Evolutionary conservation across 2,888 invertebrate genomes (phyloP).

Genomic region (Parnassius mnemosyne): DNA sequence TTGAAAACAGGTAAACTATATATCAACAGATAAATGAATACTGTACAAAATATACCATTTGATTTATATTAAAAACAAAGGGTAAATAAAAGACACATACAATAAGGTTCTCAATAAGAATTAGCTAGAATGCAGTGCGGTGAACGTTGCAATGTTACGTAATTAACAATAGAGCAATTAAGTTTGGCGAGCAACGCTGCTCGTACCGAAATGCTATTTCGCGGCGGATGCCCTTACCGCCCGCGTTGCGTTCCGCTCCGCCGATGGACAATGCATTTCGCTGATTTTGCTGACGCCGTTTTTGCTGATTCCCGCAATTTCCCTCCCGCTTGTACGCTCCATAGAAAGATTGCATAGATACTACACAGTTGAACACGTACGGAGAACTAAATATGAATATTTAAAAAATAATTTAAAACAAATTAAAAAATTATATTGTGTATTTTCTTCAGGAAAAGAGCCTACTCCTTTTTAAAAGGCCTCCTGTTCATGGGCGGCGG

Average conservation of each 20-base stretch:
- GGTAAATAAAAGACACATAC: conserved; percentile 33
- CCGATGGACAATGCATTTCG: conserved; percentile 66
- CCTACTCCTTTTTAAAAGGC: too few relatives aligned
- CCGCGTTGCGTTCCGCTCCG: conserved; percentile 53
- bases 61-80: too few relatives aligned
- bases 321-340: conserved; percentile 32
- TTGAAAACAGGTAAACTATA: too few relatives aligned
- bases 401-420: conserved; percentile 2
- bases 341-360: conserved; percentile 40
- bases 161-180: conserved; percentile 81
- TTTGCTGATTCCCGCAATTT: conserved; percentile 60
- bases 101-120: conserved; percentile 55
- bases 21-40: too few relatives aligned
- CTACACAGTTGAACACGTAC: conserved; percentile 42
- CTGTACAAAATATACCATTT: too few relatives aligned
- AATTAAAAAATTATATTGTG: neutral
- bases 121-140: conserved; percentile 59
- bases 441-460: too few relatives aligned
- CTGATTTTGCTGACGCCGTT: conserved; percentile 69
- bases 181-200: conserved; percentile 62
- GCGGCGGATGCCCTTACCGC: conserved; percentile 29
- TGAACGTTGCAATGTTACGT: conserved; percentile 72
- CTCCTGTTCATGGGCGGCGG: too few relatives aligned
- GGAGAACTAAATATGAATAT: conserved; percentile 28
- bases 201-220: conserved; percentile 48